phyloP scores from a whole-genome alignment of 2,113 vertebrate species.

The Laticauda colubrina region DNA sequence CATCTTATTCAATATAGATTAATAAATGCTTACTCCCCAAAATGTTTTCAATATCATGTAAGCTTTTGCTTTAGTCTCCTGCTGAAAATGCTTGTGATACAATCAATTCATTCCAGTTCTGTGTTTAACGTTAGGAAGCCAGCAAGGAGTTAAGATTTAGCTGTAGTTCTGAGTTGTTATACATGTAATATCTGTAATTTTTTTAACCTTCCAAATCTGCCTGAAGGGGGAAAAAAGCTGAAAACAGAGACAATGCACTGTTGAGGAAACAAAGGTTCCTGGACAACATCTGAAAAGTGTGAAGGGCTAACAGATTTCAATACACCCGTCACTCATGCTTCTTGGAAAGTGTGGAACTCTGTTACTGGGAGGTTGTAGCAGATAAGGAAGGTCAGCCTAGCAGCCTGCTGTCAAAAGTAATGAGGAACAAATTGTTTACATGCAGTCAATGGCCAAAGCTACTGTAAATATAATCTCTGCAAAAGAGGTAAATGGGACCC shows the following conservation, averaged over 20 bases:
- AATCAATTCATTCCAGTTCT: constrained; percentile 22
- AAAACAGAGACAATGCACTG: not conserved
- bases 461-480: not conserved
- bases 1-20: constrained; percentile 44
- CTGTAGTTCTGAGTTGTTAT: not conserved
- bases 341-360: not conserved
- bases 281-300: not conserved
- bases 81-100: constrained; percentile 41
- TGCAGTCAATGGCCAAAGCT: not conserved
- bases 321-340: not conserved
- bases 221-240: not conserved
- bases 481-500: not conserved
- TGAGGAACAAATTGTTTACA: not conserved
- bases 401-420: not conserved
- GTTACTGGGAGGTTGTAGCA: not conserved
- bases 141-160: constrained; percentile 8
- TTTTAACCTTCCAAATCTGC: not conserved
- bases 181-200: not conserved
- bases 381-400: not conserved
- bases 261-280: not conserved
- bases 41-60: constrained; percentile 41
- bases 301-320: not conserved
- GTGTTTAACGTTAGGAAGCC: constrained; percentile 4
- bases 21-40: constrained; percentile 29
- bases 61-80: constrained; percentile 31